phyloP scores from a whole-genome alignment of 2,888 invertebrate species.

The Torymus aiolomorphi region DNA sequence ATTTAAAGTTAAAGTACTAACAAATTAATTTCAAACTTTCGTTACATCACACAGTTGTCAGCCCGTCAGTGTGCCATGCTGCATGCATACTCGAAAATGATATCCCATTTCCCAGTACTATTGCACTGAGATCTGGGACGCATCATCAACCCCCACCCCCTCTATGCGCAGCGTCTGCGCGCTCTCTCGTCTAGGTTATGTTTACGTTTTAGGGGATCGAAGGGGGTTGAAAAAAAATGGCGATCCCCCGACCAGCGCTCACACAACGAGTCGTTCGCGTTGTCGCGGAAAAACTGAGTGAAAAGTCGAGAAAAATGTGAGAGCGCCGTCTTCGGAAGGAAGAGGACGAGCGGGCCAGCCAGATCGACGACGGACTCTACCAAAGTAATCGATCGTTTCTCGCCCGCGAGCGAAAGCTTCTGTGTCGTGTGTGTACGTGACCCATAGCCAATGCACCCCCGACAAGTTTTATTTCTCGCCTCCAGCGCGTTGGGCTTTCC shows the following conservation, averaged over 20 bases:
- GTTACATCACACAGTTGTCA: too few species aligned
- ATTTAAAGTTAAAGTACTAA: too few species aligned
- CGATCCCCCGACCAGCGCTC: constrained; percentile 33
- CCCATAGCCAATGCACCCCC: constrained; percentile 33
- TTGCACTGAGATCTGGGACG: too few species aligned
- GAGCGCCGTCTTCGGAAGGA: not conserved
- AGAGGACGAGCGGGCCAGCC: not conserved
- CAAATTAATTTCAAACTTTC: too few species aligned
- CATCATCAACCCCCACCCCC: not conserved
- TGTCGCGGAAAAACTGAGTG: constrained; percentile 36
- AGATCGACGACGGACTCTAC: not conserved
- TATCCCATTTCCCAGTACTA: too few species aligned
- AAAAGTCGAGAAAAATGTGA: constrained; percentile 45
- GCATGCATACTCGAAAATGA: too few species aligned
- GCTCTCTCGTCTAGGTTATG: constrained; percentile 57
- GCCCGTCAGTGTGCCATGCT: too few species aligned
- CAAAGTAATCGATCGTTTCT: constrained; percentile 43
- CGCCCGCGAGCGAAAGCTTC: constrained; percentile 25
- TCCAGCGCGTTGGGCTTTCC: not conserved
- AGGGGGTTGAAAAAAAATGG: constrained; percentile 58
- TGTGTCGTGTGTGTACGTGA: constrained; percentile 1
- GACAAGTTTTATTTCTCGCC: constrained; percentile 24
- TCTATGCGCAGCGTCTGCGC: constrained; percentile 47
- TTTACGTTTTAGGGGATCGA: constrained; percentile 54
- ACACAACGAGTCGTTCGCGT: constrained; percentile 18